A percentile compares a stretch with the other conserved stretches of the same genome.
Conservation (phyloP, 2,888 invertebrate species). For the Mongoloraphidia duomilia region DNA sequence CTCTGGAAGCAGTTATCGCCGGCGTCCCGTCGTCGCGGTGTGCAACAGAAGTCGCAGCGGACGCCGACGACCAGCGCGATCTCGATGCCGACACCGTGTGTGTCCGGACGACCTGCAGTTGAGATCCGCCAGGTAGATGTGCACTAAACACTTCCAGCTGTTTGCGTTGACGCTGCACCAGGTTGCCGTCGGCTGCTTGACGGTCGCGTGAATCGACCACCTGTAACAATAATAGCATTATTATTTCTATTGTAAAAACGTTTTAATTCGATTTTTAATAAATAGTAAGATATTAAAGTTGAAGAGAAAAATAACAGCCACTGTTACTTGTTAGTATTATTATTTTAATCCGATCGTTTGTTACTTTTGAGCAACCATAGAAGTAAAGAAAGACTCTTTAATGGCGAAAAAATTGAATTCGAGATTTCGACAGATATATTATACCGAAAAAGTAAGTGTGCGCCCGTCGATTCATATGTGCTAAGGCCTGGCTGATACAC, state of each 20-base stretch:
- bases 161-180: slow-evolving; percentile 35
- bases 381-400: too few species aligned
- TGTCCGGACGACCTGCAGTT: slow-evolving; percentile 57
- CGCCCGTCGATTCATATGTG: too few species aligned
- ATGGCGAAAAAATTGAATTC: too few species aligned
- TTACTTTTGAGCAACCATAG: too few species aligned
- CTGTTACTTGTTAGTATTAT: too few species aligned
- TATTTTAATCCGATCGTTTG: too few species aligned
- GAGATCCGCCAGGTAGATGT: slow-evolving; percentile 45
- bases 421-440: too few species aligned
- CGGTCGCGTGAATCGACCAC: slow-evolving; percentile 38
- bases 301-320: too few species aligned
- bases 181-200: slow-evolving; percentile 34
- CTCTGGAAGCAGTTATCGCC: slow-evolving; percentile 2
- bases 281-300: too few species aligned
- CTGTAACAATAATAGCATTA: slow-evolving; percentile 22
- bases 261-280: too few species aligned
- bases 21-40: background rate
- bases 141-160: slow-evolving; percentile 57
- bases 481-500: too few species aligned
- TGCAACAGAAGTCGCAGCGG: slow-evolving; percentile 2
- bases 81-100: slow-evolving; percentile 26
- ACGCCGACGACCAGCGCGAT: slow-evolving; percentile 23
- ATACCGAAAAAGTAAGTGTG: too few species aligned
- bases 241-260: background rate